Conservation (phyloP, 2,888 invertebrate genomes). For the Chouioia cunea region DNA sequence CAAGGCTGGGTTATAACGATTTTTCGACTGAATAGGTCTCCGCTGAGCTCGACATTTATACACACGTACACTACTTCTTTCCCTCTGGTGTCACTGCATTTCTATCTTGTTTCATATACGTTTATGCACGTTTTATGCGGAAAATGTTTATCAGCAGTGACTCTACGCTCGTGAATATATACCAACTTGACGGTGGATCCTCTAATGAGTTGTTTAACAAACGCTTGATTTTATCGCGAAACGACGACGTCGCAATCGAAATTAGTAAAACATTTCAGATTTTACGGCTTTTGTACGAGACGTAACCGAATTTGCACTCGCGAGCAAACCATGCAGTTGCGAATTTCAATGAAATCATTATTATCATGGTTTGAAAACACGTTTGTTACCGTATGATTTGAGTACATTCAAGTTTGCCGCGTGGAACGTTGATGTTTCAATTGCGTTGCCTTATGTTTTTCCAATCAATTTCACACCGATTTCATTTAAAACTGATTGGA, state of each 20-base stretch:
- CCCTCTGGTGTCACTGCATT: neutral
- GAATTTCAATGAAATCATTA: too few relatives aligned
- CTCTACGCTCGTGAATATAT: neutral
- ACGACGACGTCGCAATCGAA: too few relatives aligned
- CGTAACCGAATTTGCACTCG: too few relatives aligned
- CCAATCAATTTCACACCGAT: too few relatives aligned
- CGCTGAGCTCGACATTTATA: constrained; percentile 1
- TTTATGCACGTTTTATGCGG: neutral
- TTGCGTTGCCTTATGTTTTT: too few relatives aligned
- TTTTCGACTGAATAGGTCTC: constrained; percentile 25
- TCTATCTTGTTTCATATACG: neutral
- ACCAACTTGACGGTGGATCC: neutral
- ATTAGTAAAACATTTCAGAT: constrained; percentile 8
- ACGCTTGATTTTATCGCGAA: constrained; percentile 14
- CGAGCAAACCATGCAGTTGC: too few relatives aligned
- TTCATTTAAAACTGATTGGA: too few relatives aligned
- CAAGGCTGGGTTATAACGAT: constrained; percentile 22
- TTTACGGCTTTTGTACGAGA: too few relatives aligned
- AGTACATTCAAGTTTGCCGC: too few relatives aligned
- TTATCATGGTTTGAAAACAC: too few relatives aligned
- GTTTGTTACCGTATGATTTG: too few relatives aligned
- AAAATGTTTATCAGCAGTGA: neutral
- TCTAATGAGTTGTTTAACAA: constrained; percentile 39
- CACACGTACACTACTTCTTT: neutral
- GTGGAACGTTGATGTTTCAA: too few relatives aligned